Conservation (phyloP, 2,797 vertebrate species). For the Clamator glandarius region DNA sequence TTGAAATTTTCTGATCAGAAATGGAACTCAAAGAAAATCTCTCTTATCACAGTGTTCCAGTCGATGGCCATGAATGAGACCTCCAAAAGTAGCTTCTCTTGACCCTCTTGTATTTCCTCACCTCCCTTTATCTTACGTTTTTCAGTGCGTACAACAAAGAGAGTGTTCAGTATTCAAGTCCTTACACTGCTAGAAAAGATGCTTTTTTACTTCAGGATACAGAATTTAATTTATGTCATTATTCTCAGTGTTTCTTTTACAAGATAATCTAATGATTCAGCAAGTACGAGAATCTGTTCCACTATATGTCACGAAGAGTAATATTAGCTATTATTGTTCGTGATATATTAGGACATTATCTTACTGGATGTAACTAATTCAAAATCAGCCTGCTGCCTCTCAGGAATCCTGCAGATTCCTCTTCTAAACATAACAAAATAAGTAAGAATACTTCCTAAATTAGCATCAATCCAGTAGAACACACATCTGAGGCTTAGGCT, state of each 20-base stretch:
- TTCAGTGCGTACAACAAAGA: background rate
- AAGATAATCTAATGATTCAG: constrained; percentile 20
- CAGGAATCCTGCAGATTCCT: background rate
- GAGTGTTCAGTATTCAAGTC: background rate
- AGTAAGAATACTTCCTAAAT: background rate
- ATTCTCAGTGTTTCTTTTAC: background rate
- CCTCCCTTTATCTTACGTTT: background rate
- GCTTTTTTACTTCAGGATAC: background rate
- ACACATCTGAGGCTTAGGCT: background rate
- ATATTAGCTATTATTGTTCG: background rate
- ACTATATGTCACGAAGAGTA: background rate
- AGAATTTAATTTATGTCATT: background rate
- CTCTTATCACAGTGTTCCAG: background rate
- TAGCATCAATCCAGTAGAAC: background rate
- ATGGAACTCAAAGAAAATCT: background rate
- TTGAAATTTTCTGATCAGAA: background rate
- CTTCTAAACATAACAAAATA: background rate
- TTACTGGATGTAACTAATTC: background rate
- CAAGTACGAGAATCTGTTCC: background rate
- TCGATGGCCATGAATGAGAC: background rate
- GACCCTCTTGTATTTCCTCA: background rate
- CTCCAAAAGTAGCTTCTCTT: background rate
- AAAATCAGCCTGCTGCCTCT: background rate
- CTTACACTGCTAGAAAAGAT: background rate
- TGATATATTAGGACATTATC: background rate